These are phyloP conservation scores for Catostylus mosaicus DNA, from an alignment of 30 jellyfish, hydroid and myxozoan genomes.

Conservation along the genomic window DNA sequence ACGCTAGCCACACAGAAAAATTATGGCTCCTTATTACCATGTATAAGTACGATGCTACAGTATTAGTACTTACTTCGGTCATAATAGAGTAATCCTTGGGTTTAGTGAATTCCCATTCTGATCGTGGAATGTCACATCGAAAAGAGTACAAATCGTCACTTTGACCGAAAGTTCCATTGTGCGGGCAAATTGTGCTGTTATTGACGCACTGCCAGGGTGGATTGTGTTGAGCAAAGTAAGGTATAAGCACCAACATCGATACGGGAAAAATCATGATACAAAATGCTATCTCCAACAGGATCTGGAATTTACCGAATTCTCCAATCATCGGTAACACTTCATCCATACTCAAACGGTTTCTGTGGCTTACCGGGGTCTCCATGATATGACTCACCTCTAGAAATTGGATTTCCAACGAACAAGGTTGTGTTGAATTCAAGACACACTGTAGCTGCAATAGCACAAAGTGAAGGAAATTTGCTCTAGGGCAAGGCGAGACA, in stretches of 20 bases:
- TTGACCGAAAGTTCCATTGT: slow-evolving; percentile 51
- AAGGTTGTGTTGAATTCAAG: no score
- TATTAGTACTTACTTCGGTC: slow-evolving; percentile 79
- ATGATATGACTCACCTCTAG: no score
- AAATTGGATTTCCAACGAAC: no score
- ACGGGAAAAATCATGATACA: slow-evolving; percentile 82
- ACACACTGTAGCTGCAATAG: no score
- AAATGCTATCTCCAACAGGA: slow-evolving; percentile 64
- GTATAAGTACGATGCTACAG: no score
- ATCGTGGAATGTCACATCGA: slow-evolving; percentile 69
- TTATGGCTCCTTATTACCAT: no score
- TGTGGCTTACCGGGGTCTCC: background rate
- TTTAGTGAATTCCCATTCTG: slow-evolving; percentile 65
- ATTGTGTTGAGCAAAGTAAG: slow-evolving; percentile 81
- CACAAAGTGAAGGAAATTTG: no score
- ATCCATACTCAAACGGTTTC: slow-evolving; percentile 42
- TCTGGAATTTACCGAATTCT: slow-evolving; percentile 91
- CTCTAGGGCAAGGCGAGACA: no score
- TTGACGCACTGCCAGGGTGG: slow-evolving; percentile 94
- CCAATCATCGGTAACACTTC: slow-evolving; percentile 85
- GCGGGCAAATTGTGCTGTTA: slow-evolving; percentile 86
- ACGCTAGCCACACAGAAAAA: no score
- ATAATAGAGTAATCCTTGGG: slow-evolving; percentile 79
- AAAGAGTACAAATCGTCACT: slow-evolving; percentile 10
- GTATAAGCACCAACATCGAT: slow-evolving; percentile 69